A percentile compares a stretch with the other conserved stretches of the same genome.
These are phyloP conservation scores for Ophioninae sp. DNA, from an alignment of 2,888 invertebrate genomes.

Conservation along the genomic window DNA sequence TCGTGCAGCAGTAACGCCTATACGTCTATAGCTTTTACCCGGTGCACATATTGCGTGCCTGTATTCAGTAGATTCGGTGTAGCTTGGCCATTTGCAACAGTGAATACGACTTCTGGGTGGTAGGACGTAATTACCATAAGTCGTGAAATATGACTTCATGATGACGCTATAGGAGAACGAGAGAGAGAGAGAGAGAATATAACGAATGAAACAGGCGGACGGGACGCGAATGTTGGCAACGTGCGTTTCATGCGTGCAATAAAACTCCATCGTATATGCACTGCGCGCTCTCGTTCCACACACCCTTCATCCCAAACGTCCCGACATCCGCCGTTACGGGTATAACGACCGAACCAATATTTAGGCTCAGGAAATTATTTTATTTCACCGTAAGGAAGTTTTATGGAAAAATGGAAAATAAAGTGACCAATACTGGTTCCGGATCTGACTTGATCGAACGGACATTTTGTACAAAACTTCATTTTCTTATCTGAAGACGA, in stretches of 20 bases:
- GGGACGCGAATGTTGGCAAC: slow-evolving; percentile 35
- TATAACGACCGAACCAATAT: neutral
- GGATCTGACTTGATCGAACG: too few relatives aligned
- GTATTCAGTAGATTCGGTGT: slow-evolving; percentile 21
- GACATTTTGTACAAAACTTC: too few relatives aligned
- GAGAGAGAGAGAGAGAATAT: slow-evolving; percentile 21
- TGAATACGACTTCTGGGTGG: slow-evolving; percentile 74
- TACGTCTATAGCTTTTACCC: slow-evolving; percentile 16
- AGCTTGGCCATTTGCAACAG: slow-evolving; percentile 52
- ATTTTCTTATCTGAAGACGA: too few relatives aligned
- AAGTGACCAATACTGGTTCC: neutral
- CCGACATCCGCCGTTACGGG: neutral
- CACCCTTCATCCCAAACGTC: slow-evolving; percentile 41
- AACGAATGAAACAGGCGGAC: slow-evolving; percentile 75
- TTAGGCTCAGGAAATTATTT: neutral
- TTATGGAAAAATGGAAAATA: neutral
- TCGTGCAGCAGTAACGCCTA: slow-evolving; percentile 9
- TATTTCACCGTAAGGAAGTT: neutral
- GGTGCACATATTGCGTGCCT: slow-evolving; percentile 26
- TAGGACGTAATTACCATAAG: slow-evolving; percentile 79
- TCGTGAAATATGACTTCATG: slow-evolving; percentile 79
- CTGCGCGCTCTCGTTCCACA: slow-evolving; percentile 36
- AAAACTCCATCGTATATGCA: slow-evolving; percentile 46
- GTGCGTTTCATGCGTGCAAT: slow-evolving; percentile 53
- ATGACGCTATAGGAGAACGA: slow-evolving; percentile 70